phyloP scores from a whole-genome alignment of 2,888 invertebrate genomes.

The Nomada ferruginata region DNA sequence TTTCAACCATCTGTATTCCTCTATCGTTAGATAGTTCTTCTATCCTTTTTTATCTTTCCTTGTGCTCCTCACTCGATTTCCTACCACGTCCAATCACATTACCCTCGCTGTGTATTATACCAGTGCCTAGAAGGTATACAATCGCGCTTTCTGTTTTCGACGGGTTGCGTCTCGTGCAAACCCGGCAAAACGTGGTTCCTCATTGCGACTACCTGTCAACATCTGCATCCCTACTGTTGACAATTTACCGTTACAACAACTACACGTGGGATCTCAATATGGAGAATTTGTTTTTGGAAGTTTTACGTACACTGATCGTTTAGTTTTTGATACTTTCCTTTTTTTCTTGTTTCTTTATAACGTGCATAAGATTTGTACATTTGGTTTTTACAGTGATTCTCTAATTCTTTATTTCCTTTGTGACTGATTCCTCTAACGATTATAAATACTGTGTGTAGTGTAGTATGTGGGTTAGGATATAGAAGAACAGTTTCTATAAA shows the following conservation, averaged over 20 bases:
- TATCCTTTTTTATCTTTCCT: conserved; percentile 36
- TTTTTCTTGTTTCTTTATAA: not conserved
- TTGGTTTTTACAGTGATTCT: not conserved
- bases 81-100: conserved; percentile 45
- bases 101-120: conserved; percentile 24
- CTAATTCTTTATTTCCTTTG: not conserved
- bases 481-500: conserved; percentile 3
- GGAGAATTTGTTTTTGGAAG: too few relatives aligned
- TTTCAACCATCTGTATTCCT: conserved; percentile 4
- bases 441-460: not conserved
- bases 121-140: conserved; percentile 25
- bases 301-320: not conserved
- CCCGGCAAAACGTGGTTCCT: conserved; percentile 61
- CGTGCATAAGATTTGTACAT: not conserved
- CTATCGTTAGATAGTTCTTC: conserved; percentile 17
- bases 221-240: conserved; percentile 31
- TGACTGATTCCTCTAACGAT: not conserved
- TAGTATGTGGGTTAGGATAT: not conserved
- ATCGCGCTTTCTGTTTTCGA: conserved; percentile 43
- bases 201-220: conserved; percentile 58
- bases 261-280: conserved; percentile 24
- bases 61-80: conserved; percentile 41
- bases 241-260: conserved; percentile 9
- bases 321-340: not conserved
- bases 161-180: conserved; percentile 54